These are phyloP conservation scores for Benitochromis conjunctus DNA, from an alignment of 2,113 vertebrate species.

Conservation along the genomic window DNA sequence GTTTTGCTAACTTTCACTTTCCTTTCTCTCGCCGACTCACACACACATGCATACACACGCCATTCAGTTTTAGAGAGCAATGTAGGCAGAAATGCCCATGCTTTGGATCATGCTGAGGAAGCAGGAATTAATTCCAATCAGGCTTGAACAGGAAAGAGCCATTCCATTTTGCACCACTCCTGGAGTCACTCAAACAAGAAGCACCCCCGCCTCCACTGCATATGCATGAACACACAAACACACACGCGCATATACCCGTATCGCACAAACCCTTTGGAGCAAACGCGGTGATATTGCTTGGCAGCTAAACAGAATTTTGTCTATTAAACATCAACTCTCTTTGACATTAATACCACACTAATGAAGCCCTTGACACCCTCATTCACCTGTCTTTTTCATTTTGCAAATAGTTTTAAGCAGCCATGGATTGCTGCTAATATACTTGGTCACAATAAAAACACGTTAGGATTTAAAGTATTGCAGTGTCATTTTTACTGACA, in stretches of 20 bases:
- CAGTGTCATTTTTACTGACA: not conserved
- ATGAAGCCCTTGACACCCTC: conserved; percentile 41
- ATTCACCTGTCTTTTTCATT: conserved; percentile 45
- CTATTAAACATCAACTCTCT: conserved; percentile 26
- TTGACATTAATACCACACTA: conserved; percentile 52
- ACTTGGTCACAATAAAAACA: conserved; percentile 21
- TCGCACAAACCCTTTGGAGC: not conserved
- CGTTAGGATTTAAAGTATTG: conserved; percentile 38
- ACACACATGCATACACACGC: not conserved
- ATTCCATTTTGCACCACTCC: conserved; percentile 55
- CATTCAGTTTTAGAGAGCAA: conserved; percentile 43
- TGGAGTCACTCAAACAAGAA: conserved; percentile 47
- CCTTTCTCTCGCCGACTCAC: not conserved
- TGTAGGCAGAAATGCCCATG: conserved; percentile 47
- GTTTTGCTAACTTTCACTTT: not conserved
- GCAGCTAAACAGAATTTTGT: conserved; percentile 17
- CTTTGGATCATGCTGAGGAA: conserved; percentile 68
- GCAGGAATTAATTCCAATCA: conserved; percentile 78
- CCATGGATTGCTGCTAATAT: not conserved
- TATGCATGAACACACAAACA: not conserved
- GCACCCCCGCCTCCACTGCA: not conserved
- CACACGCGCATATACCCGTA: not conserved
- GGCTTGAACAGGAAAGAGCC: conserved; percentile 51
- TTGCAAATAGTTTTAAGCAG: conserved; percentile 8
- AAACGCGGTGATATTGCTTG: not conserved